Base-by-base conservation (phyloP, 2,888 invertebrate species). In the Himalopsyche kuldschensis region DNA sequence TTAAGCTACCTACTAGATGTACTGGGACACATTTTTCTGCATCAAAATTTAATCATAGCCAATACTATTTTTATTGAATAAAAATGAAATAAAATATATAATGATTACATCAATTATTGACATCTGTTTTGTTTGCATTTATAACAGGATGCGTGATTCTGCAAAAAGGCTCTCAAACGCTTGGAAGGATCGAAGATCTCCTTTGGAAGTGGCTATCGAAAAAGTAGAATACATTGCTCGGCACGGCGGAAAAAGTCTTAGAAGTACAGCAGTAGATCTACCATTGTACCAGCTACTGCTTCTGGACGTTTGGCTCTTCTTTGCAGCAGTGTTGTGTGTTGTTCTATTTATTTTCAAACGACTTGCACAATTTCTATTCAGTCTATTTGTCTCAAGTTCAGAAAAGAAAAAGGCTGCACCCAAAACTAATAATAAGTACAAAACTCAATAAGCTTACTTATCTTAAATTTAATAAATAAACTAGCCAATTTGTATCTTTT, bases 131-230 rank as follows among this genome's bases (percentile, higher is more conserved):
- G 41, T 41, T 4, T 41, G 3, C 15, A n/a, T 48, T 82, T 78
- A 48, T 82, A 81, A 11, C 81, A 86, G 86, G 47, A 83, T 85
- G 81, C 41, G 82, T 75, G n/a, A 27, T 75, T 81, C 84, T 77
- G 86, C 86, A 5, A 84, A 84, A 63, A 82, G 69, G 27, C 78
- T 86, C 4, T 86, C 86, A 35, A 69, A 75, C 3, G 85, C 76
- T n/a, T 86, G 86, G 86, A 78, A 79, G 27, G 85, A 85, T 46
- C 41, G 84, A 8, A 78, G 77, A 27, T 78, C 84, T 35, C 86
- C 86, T n/a, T 75, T 86, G 46, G 77, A 82, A 35, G 47, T 84
- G 8, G 86, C 84, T 1, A 31, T 75, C 4, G 84, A 83, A n/a
- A 79, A 78, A n/a, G 82, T 85, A 47, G 85, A 86, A 63, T 82